These are phyloP conservation scores for Drosophila malerkotliana DNA, from an alignment of 1,140 invertebrate species.

Conservation along the genomic window DNA sequence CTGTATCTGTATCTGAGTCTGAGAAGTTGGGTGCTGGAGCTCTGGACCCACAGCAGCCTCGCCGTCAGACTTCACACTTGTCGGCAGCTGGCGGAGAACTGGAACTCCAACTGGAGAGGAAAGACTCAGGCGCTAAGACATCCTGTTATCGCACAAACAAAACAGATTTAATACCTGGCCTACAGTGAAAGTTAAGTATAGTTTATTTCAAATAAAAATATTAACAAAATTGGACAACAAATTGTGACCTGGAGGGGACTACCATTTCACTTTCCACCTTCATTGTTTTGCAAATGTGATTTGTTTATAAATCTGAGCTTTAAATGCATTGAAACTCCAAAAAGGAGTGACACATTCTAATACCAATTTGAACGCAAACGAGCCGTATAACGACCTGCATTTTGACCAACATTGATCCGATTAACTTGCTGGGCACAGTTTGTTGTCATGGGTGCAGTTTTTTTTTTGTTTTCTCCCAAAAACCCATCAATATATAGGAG, in stretches of 20 bases:
- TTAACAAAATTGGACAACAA: not conserved
- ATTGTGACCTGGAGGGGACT: too few relatives aligned
- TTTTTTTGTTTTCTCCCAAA: not conserved
- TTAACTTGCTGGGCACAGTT: constrained; percentile 39
- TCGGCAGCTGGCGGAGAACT: constrained; percentile 21
- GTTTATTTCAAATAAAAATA: not conserved
- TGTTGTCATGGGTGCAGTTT: constrained; percentile 24
- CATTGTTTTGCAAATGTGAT: not conserved
- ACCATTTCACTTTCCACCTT: not conserved
- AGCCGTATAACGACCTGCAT: constrained; percentile 38
- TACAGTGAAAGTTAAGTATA: not conserved
- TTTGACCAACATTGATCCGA: constrained; percentile 39
- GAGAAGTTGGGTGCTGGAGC: constrained; percentile 13
- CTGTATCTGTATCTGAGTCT: not conserved
- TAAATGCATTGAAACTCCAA: not conserved
- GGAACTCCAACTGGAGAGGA: not conserved
- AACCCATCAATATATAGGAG: constrained; percentile 38
- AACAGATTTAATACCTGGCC: not conserved
- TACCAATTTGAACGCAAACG: constrained; percentile 29
- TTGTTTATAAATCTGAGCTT: not conserved
- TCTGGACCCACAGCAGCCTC: constrained; percentile 23
- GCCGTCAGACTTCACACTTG: constrained; percentile 55
- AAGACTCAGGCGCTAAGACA: constrained; percentile 8
- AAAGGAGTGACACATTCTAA: constrained; percentile 12
- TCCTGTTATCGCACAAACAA: constrained; percentile 23